A percentile compares a stretch with the other conserved stretches of the same genome.
These are phyloP conservation scores for Balaeniceps rex DNA, from an alignment of 2,113 vertebrate species.

Conservation along the genomic window DNA sequence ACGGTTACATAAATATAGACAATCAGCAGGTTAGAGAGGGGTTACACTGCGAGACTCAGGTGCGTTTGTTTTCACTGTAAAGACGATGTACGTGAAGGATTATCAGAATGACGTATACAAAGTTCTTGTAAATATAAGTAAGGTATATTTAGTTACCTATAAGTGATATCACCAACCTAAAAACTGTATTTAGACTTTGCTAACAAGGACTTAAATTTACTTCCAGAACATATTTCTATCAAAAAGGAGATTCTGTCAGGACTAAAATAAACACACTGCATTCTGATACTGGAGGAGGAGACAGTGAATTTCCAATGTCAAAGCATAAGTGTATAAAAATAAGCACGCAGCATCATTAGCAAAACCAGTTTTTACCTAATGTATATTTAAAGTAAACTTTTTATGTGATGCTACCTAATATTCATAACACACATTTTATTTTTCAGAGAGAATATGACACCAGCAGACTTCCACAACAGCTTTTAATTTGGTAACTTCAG, in stretches of 20 bases:
- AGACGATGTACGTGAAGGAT: rapidly evolving
- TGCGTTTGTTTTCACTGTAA: background rate
- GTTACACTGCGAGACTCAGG: too few species aligned
- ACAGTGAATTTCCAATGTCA: background rate
- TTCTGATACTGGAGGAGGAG: background rate
- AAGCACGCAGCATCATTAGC: background rate
- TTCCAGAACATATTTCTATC: background rate
- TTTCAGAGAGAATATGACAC: background rate
- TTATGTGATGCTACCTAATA: background rate
- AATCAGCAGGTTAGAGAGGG: rapidly evolving
- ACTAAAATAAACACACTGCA: background rate
- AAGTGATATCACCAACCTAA: background rate
- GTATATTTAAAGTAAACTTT: background rate
- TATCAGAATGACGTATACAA: background rate
- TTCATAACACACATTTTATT: background rate
- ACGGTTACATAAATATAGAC: background rate
- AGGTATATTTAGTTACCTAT: background rate
- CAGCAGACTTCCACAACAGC: background rate
- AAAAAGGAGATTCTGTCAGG: background rate
- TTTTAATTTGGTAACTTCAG: background rate
- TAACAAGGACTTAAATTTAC: background rate
- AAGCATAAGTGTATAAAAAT: background rate
- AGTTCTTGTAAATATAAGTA: background rate
- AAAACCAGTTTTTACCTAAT: background rate
- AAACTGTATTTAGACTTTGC: background rate